Evolutionary conservation across 1,140 invertebrate species (phyloP).

Genomic region (Achatina immaculata): DNA sequence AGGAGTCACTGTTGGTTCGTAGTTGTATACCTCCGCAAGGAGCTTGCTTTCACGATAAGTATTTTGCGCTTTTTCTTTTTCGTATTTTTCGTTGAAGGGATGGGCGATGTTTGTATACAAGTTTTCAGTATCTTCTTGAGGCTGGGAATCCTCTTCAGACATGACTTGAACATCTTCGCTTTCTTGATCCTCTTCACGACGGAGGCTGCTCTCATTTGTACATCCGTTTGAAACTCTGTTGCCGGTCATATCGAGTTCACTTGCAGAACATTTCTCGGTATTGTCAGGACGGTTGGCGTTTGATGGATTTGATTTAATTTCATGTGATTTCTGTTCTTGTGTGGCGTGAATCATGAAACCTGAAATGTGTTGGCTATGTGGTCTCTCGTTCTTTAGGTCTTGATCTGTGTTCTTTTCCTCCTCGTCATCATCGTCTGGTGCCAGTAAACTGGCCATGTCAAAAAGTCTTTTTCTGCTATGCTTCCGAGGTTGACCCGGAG

Average conservation of each 20-base stretch:
- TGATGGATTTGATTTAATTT: neutral
- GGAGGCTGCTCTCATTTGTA: neutral
- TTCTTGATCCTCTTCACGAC: constrained; percentile 15
- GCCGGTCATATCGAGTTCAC: neutral
- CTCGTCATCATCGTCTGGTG: constrained; percentile 72
- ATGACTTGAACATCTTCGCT: constrained; percentile 31
- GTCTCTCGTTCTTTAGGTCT: neutral
- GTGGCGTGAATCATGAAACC: neutral
- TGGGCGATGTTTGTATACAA: neutral
- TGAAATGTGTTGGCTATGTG: neutral
- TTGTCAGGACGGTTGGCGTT: neutral
- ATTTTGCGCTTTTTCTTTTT: neutral
- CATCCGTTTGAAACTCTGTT: neutral
- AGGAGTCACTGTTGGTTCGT: neutral
- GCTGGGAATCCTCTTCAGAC: neutral
- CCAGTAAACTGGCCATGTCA: constrained; percentile 92
- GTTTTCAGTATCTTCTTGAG: neutral
- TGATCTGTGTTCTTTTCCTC: neutral
- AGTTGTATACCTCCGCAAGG: neutral
- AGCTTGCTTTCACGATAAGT: neutral
- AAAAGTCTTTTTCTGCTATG: constrained; percentile 83
- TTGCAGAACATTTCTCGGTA: neutral
- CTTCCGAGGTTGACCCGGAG: constrained; percentile 3
- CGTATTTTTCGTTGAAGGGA: neutral
- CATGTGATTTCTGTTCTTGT: neutral